A percentile compares a stretch with the other conserved stretches of the same genome.
Evolutionary conservation across 2,797 vertebrate genomes (phyloP).

Genomic region (Onychomys torridus): DNA sequence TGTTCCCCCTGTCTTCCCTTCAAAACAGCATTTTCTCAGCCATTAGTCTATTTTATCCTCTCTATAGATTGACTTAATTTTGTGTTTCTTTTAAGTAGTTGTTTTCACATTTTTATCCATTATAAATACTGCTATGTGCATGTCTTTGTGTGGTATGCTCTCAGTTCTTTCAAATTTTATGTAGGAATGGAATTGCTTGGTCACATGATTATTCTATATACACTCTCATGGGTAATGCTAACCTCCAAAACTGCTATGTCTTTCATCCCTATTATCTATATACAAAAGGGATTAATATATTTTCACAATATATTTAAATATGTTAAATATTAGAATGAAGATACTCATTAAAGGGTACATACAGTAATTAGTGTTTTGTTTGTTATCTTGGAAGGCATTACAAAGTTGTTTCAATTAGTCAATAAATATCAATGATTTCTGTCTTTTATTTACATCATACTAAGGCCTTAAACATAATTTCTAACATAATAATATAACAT

Average conservation of each 20-base stretch:
- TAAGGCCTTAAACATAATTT: neutral
- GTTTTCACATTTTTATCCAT: neutral
- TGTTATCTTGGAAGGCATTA: neutral
- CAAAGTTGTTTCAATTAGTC: neutral
- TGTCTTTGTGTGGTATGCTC: neutral
- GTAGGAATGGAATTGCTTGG: neutral
- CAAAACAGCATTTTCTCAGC: neutral
- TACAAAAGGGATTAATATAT: neutral
- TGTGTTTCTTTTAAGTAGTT: neutral
- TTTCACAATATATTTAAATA: constrained; percentile 9
- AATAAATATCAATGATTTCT: neutral
- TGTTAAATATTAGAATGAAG: constrained; percentile 37
- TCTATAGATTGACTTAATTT: neutral
- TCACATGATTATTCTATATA: neutral
- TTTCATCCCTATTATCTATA: neutral
- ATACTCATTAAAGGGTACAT: neutral
- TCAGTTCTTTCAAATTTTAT: neutral
- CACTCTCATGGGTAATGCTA: neutral
- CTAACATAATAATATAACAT: neutral
- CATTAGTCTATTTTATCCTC: neutral
- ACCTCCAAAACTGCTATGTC: neutral
- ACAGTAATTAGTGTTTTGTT: neutral
- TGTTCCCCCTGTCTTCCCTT: neutral
- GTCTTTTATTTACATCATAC: neutral
- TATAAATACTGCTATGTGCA: neutral